phyloP scores from a whole-genome alignment of 2,888 invertebrate species.

The Osmoderma eremita region DNA sequence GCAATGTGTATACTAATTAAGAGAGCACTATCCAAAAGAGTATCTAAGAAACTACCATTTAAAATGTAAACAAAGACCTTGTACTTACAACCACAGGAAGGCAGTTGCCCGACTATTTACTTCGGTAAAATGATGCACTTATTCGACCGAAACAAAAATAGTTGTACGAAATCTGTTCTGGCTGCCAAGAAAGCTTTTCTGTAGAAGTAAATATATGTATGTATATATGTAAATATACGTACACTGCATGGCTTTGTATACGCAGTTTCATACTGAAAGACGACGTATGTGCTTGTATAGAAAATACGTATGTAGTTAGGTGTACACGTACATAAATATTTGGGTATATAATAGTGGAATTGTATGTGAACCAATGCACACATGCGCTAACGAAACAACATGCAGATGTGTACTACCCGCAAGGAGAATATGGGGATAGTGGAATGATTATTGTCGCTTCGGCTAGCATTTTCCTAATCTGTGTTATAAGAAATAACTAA shows the following conservation, averaged over 20 bases:
- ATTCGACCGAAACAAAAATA: neutral
- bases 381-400: constrained; percentile 48
- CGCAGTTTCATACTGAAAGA: neutral
- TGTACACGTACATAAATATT: neutral
- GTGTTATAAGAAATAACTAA: too few species aligned
- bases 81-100: too few species aligned
- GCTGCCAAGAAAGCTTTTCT: neutral
- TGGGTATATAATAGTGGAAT: constrained; percentile 13
- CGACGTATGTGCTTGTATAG: neutral
- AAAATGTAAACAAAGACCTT: too few species aligned
- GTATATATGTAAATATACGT: too few species aligned
- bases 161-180: constrained; percentile 2
- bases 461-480: too few species aligned
- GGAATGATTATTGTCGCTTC: neutral
- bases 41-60: too few species aligned
- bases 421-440: constrained; percentile 12
- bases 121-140: neutral
- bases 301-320: neutral
- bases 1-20: too few species aligned
- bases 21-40: too few species aligned
- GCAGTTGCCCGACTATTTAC: too few species aligned
- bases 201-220: neutral
- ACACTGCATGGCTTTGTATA: constrained; percentile 1
- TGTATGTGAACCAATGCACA: constrained; percentile 42
- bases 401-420: constrained; percentile 46